Conservation (phyloP, 2,113 vertebrate genomes). For the Athene noctua region DNA sequence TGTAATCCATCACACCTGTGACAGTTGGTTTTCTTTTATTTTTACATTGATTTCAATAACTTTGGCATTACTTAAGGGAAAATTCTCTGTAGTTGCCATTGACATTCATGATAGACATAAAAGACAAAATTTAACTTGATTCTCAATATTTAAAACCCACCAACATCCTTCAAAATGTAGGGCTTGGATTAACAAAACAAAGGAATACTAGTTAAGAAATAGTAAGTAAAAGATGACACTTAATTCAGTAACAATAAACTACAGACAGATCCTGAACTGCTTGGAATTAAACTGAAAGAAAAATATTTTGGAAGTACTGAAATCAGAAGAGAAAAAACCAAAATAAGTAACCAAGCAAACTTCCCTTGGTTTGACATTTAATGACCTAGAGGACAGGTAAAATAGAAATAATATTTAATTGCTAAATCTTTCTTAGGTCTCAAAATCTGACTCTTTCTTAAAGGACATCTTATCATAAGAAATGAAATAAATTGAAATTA, state of each 20-base stretch:
- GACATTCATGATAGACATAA: background rate
- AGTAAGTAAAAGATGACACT: background rate
- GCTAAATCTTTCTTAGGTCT: background rate
- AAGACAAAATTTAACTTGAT: background rate
- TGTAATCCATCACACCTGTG: background rate
- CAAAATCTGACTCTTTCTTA: background rate
- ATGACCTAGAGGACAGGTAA: background rate
- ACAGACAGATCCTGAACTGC: background rate
- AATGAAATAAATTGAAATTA: background rate
- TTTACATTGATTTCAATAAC: background rate
- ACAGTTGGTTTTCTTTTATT: background rate
- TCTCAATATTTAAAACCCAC: background rate
- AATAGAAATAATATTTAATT: background rate
- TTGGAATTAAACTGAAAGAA: background rate
- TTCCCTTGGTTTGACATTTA: background rate
- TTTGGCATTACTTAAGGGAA: background rate
- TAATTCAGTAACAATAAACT: background rate
- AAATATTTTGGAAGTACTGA: background rate
- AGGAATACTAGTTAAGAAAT: background rate
- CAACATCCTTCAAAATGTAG: background rate
- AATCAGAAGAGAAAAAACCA: background rate
- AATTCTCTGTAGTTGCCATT: background rate
- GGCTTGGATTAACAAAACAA: background rate
- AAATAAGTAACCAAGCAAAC: background rate
- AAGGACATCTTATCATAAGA: background rate